These are phyloP conservation scores for Axis porcinus DNA, from an alignment of 2,113 vertebrate genomes.

Conservation along the genomic window DNA sequence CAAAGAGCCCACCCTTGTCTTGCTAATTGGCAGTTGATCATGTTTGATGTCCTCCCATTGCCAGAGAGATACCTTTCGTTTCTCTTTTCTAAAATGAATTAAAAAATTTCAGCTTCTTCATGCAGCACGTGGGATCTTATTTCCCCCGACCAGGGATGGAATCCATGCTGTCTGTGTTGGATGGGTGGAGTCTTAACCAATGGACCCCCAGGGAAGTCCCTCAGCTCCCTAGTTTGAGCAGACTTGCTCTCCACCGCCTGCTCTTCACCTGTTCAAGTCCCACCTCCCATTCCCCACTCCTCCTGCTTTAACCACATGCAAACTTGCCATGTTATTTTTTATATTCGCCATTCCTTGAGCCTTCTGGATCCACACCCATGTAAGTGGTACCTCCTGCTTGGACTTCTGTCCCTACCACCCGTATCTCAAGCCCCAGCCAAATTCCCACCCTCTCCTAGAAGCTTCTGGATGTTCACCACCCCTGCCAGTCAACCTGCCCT, in stretches of 20 bases:
- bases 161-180: accelerated
- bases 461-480: neutral
- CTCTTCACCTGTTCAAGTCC: accelerated
- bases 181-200: accelerated
- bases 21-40: neutral
- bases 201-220: neutral
- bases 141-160: neutral
- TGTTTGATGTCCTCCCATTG: neutral
- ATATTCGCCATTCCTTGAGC: no score
- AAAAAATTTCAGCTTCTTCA: neutral
- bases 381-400: neutral
- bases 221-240: neutral
- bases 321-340: accelerated
- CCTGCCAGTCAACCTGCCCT: accelerated
- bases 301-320: accelerated
- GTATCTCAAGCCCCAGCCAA: no score
- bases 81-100: neutral
- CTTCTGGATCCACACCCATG: accelerated
- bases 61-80: neutral
- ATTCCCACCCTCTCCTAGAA: neutral
- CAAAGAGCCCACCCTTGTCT: neutral
- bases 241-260: accelerated
- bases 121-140: neutral
- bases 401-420: neutral
- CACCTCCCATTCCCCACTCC: accelerated